phyloP scores from a whole-genome alignment of 1,140 invertebrate genomes.

The Drosophila arawakana region DNA sequence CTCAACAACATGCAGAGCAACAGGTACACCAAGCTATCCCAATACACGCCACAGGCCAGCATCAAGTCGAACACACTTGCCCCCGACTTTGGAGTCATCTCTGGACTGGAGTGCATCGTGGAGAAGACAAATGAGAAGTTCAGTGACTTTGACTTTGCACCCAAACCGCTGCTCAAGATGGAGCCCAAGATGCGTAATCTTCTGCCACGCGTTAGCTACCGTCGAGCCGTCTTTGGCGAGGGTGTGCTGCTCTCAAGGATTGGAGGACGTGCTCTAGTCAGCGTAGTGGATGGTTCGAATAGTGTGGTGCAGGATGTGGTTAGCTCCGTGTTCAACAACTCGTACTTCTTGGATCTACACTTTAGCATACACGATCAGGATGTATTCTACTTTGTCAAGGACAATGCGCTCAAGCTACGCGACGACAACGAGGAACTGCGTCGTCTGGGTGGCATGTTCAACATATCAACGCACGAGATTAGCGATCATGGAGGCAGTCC shows the following conservation, averaged over 20 bases:
- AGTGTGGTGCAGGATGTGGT: slow-evolving; percentile 96
- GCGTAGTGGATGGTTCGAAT: slow-evolving; percentile 93
- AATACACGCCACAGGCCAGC: slow-evolving; percentile 90
- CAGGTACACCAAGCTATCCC: slow-evolving; percentile 90
- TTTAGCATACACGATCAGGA: slow-evolving; percentile 97
- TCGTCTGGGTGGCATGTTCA: slow-evolving; percentile 94
- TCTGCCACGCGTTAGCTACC: slow-evolving; percentile 91
- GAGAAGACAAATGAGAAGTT: slow-evolving; percentile 93
- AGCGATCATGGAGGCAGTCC: slow-evolving; percentile 90
- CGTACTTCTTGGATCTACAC: slow-evolving; percentile 95
- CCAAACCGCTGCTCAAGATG: slow-evolving; percentile 91
- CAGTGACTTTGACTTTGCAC: slow-evolving; percentile 92
- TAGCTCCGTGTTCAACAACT: slow-evolving; percentile 96
- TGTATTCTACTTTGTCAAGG: slow-evolving; percentile 98
- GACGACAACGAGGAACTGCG: slow-evolving; percentile 95
- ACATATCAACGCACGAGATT: slow-evolving; percentile 96
- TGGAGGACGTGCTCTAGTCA: slow-evolving; percentile 91
- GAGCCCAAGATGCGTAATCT: slow-evolving; percentile 93
- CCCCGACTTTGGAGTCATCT: slow-evolving; percentile 94
- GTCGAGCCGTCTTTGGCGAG: slow-evolving; percentile 94
- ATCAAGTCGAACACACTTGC: slow-evolving; percentile 91
- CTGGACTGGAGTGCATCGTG: slow-evolving; percentile 94
- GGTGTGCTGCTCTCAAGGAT: slow-evolving; percentile 94
- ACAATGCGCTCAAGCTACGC: slow-evolving; percentile 93
- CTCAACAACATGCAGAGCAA: slow-evolving; percentile 93